Percentiles rank a stretch among this genome's conserved stretches.
phyloP scores from a whole-genome alignment of 2,888 invertebrate genomes.

The Rambutsinella grinnellia region DNA sequence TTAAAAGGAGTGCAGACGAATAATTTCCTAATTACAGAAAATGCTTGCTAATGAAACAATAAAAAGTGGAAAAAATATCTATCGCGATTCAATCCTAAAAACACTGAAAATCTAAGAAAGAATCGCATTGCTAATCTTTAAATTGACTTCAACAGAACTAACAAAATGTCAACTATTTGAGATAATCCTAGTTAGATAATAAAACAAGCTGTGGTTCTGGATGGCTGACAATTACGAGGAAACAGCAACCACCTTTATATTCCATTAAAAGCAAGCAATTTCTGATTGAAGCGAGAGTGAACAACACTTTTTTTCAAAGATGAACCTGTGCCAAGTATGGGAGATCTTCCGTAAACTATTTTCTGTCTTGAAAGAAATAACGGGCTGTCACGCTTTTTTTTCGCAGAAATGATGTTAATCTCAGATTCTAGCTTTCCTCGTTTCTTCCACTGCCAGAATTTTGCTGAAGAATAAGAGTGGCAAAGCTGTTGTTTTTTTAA shows the following conservation, averaged over 20 bases:
- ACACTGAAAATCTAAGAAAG: no score
- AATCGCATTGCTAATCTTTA: background rate
- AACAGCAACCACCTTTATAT: background rate
- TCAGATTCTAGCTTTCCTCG: no score
- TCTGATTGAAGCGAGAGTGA: constrained; percentile 22
- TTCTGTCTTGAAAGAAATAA: constrained; percentile 11
- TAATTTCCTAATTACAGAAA: no score
- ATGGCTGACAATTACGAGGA: background rate
- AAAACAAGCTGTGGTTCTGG: background rate
- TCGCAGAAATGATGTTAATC: constrained; percentile 7
- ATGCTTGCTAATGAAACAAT: no score
- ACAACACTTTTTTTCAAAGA: background rate
- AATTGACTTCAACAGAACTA: no score
- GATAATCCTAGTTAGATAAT: background rate
- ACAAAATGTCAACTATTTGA: no score
- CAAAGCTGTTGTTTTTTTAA: background rate
- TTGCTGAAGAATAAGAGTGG: background rate
- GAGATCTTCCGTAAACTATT: constrained; percentile 26
- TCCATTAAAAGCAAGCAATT: constrained; percentile 24
- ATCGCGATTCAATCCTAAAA: no score
- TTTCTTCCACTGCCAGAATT: background rate
- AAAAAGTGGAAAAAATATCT: no score
- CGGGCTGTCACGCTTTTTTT: constrained; percentile 30
- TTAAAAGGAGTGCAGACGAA: no score
- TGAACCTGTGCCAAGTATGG: constrained; percentile 27